Evolutionary conservation across 1,140 invertebrate species (phyloP).

Genomic region (Phymastichus coffea): DNA sequence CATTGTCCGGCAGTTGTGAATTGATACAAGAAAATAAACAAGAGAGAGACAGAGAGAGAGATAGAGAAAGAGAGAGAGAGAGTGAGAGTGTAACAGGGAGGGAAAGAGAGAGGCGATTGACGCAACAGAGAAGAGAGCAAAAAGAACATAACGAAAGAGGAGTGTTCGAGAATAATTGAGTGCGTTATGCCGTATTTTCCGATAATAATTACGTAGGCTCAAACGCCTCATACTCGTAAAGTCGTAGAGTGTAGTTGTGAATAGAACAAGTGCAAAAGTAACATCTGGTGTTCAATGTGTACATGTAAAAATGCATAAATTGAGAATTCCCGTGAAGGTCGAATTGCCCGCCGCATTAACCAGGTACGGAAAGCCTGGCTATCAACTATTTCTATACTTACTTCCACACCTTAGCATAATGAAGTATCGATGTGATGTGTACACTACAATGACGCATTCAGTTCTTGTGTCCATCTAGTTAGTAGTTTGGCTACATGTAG

Average conservation of each 20-base stretch:
- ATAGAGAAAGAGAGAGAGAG: background rate
- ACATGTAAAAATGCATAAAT: constrained; percentile 54
- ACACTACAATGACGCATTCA: background rate
- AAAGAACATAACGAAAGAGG: too few species aligned
- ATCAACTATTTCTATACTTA: constrained; percentile 36
- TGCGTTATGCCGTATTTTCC: background rate
- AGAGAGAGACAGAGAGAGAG: too few species aligned
- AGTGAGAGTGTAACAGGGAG: background rate
- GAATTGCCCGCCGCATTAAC: constrained; percentile 50
- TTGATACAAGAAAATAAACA: too few species aligned
- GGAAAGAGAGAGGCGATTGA: background rate
- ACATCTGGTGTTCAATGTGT: too few species aligned
- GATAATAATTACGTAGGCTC: background rate
- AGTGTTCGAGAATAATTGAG: too few species aligned
- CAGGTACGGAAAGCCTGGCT: constrained; percentile 49
- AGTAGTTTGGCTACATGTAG: too few species aligned
- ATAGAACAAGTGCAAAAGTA: too few species aligned
- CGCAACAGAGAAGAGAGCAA: too few species aligned
- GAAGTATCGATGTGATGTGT: background rate
- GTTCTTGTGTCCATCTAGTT: background rate
- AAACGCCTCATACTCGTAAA: too few species aligned
- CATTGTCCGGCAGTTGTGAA: too few species aligned
- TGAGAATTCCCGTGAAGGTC: constrained; percentile 50
- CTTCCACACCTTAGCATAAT: too few species aligned
- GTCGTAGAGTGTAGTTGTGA: too few species aligned